A percentile compares a stretch with the other conserved stretches of the same genome.
These are phyloP conservation scores for Drosophila neutralis DNA, from an alignment of 2,888 invertebrate genomes.

Conservation along the genomic window DNA sequence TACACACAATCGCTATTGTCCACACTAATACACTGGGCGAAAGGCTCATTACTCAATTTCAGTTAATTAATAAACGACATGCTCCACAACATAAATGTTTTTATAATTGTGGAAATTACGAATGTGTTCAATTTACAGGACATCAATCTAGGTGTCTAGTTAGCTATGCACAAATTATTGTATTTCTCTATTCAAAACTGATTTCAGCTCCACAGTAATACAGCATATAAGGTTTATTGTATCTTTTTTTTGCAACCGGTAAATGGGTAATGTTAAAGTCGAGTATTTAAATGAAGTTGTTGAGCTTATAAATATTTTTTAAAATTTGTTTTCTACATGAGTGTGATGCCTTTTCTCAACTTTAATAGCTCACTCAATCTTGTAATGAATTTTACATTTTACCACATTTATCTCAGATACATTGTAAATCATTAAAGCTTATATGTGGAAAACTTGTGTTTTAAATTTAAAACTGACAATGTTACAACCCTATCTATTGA, in stretches of 20 bases:
- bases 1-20: constrained; percentile 16
- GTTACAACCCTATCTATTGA: not conserved
- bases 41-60: not conserved
- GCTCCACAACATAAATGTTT: not conserved
- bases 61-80: no score
- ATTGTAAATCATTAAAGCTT: no score
- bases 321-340: not conserved
- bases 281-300: not conserved
- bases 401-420: not conserved
- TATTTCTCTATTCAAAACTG: not conserved
- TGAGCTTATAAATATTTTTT: not conserved
- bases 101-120: not conserved
- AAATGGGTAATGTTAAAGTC: not conserved
- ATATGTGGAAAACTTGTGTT: not conserved
- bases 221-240: no score
- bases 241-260: not conserved
- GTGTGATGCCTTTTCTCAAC: not conserved
- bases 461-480: not conserved
- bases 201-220: not conserved
- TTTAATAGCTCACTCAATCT: not conserved
- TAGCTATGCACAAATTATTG: not conserved
- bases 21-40: constrained; percentile 13
- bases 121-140: not conserved
- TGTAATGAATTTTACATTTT: not conserved
- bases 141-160: not conserved